Evolutionary conservation across 2,888 invertebrate genomes (phyloP).

Genomic region (Mayetiola destructor): DNA sequence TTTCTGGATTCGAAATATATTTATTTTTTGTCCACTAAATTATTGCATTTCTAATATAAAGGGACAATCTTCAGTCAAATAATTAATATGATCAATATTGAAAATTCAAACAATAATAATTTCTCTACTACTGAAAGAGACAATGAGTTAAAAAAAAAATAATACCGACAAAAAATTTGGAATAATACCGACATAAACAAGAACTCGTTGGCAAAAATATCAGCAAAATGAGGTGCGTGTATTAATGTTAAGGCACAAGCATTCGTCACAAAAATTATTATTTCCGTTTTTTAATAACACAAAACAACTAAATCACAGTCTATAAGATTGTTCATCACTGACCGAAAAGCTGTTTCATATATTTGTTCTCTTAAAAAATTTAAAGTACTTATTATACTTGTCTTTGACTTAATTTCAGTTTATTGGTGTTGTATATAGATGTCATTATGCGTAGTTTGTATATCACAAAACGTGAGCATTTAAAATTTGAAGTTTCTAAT

Average conservation of each 20-base stretch:
- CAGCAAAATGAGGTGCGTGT: slow-evolving; percentile 1
- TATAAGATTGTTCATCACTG: neutral
- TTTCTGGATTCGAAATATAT: too few relatives aligned
- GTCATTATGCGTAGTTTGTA: neutral
- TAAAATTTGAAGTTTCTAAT: too few relatives aligned
- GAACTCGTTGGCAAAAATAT: neutral
- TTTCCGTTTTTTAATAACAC: slow-evolving; percentile 8
- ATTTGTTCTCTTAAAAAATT: neutral
- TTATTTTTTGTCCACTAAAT: too few relatives aligned
- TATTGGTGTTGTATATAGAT: neutral
- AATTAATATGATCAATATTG: neutral
- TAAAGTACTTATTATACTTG: neutral
- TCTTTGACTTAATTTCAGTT: neutral
- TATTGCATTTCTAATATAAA: too few relatives aligned
- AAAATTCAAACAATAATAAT: neutral
- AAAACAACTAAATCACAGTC: slow-evolving; percentile 5
- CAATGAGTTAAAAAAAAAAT: neutral
- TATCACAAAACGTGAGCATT: too few relatives aligned
- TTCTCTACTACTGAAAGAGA: neutral
- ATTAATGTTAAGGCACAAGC: neutral
- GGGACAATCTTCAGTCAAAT: neutral
- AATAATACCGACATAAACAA: too few relatives aligned
- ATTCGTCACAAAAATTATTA: slow-evolving; percentile 5
- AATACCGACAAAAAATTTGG: neutral
- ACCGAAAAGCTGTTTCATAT: neutral